These are phyloP conservation scores for Helostoma temminkii DNA, from an alignment of 2,797 vertebrate genomes.

Conservation along the genomic window DNA sequence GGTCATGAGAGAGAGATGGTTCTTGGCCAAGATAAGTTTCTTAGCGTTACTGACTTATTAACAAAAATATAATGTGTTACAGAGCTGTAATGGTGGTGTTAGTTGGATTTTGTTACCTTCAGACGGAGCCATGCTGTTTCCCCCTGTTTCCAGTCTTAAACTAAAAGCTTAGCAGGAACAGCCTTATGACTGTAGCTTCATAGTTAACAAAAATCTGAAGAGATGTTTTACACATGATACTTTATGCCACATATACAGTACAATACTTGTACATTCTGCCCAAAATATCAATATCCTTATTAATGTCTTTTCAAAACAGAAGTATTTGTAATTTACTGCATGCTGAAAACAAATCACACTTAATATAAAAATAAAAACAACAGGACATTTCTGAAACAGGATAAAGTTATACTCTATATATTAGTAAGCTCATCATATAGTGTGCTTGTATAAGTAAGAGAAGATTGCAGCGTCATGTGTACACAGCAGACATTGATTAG, in stretches of 20 bases:
- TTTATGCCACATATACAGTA: not conserved
- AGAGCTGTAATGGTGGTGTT: not conserved
- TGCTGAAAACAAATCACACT: not conserved
- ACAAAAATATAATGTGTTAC: not conserved
- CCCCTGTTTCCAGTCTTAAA: not conserved
- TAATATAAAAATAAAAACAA: not conserved
- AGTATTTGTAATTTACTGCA: not conserved
- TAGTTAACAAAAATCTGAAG: no score
- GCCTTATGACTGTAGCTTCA: not conserved
- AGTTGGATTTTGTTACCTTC: not conserved
- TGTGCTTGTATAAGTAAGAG: no score
- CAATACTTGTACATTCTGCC: not conserved
- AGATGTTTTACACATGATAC: not conserved
- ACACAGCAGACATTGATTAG: constrained; percentile 80
- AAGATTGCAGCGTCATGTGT: constrained; percentile 43
- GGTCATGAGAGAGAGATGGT: no score
- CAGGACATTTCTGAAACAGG: constrained; percentile 7
- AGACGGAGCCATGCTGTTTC: not conserved
- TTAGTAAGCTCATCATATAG: not conserved
- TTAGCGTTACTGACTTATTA: no score
- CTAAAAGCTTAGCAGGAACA: not conserved
- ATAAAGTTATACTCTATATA: constrained; percentile 11
- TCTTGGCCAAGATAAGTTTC: no score
- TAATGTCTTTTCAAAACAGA: no score
- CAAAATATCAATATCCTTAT: not conserved